Evolutionary conservation across 2,888 invertebrate species (phyloP), one percentile per base, ranked within the genome.

Genomic region (Marronus borbonicus): DNA sequence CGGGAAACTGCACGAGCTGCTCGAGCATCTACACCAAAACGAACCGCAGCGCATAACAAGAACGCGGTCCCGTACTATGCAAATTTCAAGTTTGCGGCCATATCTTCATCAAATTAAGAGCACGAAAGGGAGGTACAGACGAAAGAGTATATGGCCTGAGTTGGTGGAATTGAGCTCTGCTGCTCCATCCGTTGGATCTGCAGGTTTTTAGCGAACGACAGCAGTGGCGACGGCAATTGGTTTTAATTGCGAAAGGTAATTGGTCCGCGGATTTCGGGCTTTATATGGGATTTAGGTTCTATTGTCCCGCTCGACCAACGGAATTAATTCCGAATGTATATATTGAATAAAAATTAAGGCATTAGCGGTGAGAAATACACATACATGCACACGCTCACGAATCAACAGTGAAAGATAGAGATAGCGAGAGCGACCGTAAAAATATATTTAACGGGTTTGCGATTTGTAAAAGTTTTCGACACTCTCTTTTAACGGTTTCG

Each of bases 181-280:
- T 31, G 50, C 68, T 68, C 72, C 58, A 74, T 74, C 72, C 44
- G 60, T 74, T 74, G 72, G 72, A 74, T 74, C 62, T 74, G 72
- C 72, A 60, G 72, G 72, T 74, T 74, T 74, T 74, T 74, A 74
- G 72, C 62, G 58, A 74, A 74, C 72, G 72, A 60, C 60, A 60
- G 72, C 72, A 62, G 72, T 28, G 72, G 72, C 72, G 72, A 44
- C 60, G 60, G 72, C 83, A 83, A 83, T 83, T 83, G 84, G 81
- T 84, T 84, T 84, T 84, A 84, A 84, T 84, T 84, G 84, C 81
- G 80, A 80, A 76, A 83, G 82, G 82, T 84, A 84, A 84, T 83
- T 83, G 83, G 83, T 81, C 81, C 81, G 80, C 80, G 83, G 83
- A 83, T 84, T 84, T 83, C 74, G 82, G 82, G 83, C 79, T 81